Base-by-base conservation (phyloP, 2,113 vertebrate genomes). In the Misgurnus mizolepis region DNA sequence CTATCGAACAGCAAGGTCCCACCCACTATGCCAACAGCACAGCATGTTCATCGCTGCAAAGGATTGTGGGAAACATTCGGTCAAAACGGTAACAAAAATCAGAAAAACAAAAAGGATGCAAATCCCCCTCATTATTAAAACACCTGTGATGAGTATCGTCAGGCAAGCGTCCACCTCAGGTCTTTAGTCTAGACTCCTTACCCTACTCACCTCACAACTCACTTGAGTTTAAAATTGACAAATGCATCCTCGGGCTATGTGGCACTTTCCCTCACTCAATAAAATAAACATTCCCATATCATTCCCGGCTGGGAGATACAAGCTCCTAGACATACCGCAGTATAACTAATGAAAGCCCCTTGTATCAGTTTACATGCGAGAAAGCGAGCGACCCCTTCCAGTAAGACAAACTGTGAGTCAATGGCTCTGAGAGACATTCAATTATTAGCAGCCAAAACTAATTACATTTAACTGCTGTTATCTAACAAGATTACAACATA, bases 211-310 rank as follows among this genome's bases (percentile, higher is more conserved):
- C 11, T 18, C 10, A 12, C 61, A 72, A 53, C 41, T 80, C 60
- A 60, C 18, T 4, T 0, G 27, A 66, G 73, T 39, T 68, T 62
- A 41, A 53, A 67, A 78, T 67, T 67, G 49, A 49, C 67, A n/a
- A 66, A 67, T 34, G 15, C 62, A 39, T 64, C 67, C 73, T 77
- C 60, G 43, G 50, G 78, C 72, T 50, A 17, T 0, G n/a, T 14
- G 17, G 50, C 72, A 66, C 70, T 60, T 76, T 40, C 55, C 65
- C 74, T 17, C 11, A 45, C 45, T 80, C 79, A 69, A 83, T 83
- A 83, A 83, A 79, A 75, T 60, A 83, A 66, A 41, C 55, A 34
- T 65, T 39, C 27, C 18, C 45, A 66, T 17, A 71, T 18, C 69
- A 34, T 76, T 41, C 43, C 27, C 27, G n/a, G n/a, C n/a, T n/a